Evolutionary conservation across 1,140 invertebrate genomes (phyloP).

Genomic region (Fopius arisanus): DNA sequence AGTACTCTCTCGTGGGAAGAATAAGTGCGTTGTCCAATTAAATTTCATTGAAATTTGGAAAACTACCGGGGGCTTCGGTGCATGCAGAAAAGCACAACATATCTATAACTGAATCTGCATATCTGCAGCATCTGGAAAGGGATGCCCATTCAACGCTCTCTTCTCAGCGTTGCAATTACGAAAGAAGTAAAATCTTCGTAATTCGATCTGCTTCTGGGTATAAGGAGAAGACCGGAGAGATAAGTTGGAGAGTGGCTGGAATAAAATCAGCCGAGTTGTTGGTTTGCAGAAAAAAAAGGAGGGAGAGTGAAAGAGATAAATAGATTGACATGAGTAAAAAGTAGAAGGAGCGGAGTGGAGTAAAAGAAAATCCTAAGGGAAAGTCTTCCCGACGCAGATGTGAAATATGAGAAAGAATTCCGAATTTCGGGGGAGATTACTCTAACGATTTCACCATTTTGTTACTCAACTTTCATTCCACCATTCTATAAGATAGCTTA

Average conservation of each 20-base stretch:
- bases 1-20: not conserved
- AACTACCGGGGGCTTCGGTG: not conserved
- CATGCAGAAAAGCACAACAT: not conserved
- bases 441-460: conserved; percentile 33
- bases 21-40: not conserved
- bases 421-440: conserved; percentile 26
- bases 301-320: conserved; percentile 10
- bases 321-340: not conserved
- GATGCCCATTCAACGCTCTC: not conserved
- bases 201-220: conserved; percentile 7
- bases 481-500: conserved; percentile 16
- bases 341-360: not conserved
- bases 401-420: not conserved
- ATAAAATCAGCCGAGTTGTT: not conserved
- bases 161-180: not conserved
- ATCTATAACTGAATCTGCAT: conserved; percentile 17
- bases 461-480: conserved; percentile 34
- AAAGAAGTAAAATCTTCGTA: conserved; percentile 8
- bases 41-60: not conserved
- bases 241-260: conserved; percentile 1
- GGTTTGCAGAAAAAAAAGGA: not conserved
- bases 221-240: conserved; percentile 5
- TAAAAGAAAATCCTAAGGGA: conserved; percentile 14
- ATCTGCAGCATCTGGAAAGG: not conserved
- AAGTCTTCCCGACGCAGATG: not conserved